Evolutionary conservation across 2,888 invertebrate genomes (phyloP).

Genomic region (Artemia sp.): DNA sequence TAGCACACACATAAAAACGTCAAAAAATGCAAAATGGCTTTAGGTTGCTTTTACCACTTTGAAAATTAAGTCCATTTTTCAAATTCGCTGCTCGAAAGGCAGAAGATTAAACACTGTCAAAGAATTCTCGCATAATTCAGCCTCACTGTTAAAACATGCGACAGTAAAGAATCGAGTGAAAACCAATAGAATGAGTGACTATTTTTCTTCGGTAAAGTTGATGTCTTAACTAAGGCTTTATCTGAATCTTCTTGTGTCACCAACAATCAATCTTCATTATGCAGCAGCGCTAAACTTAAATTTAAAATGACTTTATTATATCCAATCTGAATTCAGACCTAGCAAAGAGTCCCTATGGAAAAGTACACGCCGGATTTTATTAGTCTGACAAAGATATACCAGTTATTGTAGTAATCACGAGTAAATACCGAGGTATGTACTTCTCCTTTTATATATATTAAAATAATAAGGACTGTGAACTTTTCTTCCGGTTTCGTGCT

Average conservation of each 20-base stretch:
- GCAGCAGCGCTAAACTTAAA: not conserved
- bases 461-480: too few species aligned
- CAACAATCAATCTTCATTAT: conserved; percentile 4
- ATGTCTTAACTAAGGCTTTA: conserved; percentile 14
- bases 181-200: conserved; percentile 3
- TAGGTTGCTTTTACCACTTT: too few species aligned
- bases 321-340: not conserved
- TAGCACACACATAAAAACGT: too few species aligned
- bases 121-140: conserved; percentile 3
- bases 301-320: conserved; percentile 12
- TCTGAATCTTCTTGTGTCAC: not conserved
- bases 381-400: too few species aligned
- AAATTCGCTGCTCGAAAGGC: not conserved
- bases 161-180: conserved; percentile 1
- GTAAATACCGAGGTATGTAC: too few species aligned
- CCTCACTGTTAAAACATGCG: not conserved
- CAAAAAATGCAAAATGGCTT: too few species aligned
- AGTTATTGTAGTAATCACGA: too few species aligned
- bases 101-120: conserved; percentile 2
- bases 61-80: too few species aligned
- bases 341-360: too few species aligned
- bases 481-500: too few species aligned
- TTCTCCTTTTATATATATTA: too few species aligned
- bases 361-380: too few species aligned
- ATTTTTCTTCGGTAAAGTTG: conserved; percentile 1